A percentile compares a stretch with the other conserved stretches of the same genome.
Evolutionary conservation across 2,113 vertebrate genomes (phyloP).

Genomic region (Morone chrysops): DNA sequence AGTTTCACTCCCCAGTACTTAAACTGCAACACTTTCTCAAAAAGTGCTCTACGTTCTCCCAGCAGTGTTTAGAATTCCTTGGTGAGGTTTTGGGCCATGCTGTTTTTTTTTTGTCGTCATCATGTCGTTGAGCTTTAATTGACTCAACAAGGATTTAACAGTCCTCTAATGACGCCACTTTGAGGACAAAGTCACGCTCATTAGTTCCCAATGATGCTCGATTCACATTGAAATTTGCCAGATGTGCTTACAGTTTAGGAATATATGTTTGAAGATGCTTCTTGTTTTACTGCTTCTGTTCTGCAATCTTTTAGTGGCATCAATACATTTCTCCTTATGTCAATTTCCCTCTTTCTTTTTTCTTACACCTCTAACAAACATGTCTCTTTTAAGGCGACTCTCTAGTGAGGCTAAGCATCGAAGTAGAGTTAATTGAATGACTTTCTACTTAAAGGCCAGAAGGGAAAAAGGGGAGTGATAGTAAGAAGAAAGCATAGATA

Average conservation of each 20-base stretch:
- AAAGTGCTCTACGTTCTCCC: conserved; percentile 42
- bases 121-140: conserved; percentile 73
- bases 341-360: background rate
- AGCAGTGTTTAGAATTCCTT: conserved; percentile 41
- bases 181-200: conserved; percentile 73
- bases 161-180: conserved; percentile 72
- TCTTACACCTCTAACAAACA: background rate
- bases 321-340: background rate
- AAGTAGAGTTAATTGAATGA: conserved; percentile 27
- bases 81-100: conserved; percentile 32
- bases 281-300: background rate
- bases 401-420: conserved; percentile 46
- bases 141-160: conserved; percentile 75
- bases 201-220: conserved; percentile 74
- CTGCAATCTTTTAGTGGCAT: conserved; percentile 13
- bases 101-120: conserved; percentile 55
- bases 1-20: conserved; percentile 5
- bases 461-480: too few species aligned
- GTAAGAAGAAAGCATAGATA: background rate
- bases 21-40: conserved; percentile 32
- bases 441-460: background rate
- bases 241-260: conserved; percentile 62
- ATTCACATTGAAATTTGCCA: conserved; percentile 70
- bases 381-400: conserved; percentile 33
- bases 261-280: conserved; percentile 39